These are phyloP conservation scores for Cyprinodon brontotheroides DNA, from an alignment of 2,113 vertebrate species.

Conservation along the genomic window DNA sequence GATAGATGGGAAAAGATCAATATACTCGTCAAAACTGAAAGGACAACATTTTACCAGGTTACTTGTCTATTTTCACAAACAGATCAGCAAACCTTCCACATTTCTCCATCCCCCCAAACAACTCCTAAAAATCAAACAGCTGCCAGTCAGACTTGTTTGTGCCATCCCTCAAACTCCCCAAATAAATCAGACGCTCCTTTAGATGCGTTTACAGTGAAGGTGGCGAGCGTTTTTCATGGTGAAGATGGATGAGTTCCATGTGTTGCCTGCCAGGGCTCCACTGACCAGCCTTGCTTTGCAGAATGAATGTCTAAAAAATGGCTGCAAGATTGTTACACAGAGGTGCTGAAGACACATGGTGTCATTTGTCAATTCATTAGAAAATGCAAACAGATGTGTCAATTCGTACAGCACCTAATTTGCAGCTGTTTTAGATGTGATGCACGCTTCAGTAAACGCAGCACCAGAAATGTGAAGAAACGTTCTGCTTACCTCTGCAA, in stretches of 20 bases:
- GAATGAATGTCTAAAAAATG: conserved; percentile 7
- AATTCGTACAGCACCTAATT: not conserved
- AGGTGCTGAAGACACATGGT: too few species aligned
- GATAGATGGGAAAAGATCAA: conserved; percentile 11
- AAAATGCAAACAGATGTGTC: not conserved
- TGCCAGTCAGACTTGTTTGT: conserved; percentile 61
- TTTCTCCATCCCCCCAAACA: conserved; percentile 56
- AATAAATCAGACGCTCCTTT: conserved; percentile 59
- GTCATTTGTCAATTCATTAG: not conserved
- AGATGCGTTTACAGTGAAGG: conserved; percentile 50
- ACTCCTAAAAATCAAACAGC: conserved; percentile 64
- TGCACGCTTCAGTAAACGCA: conserved; percentile 33
- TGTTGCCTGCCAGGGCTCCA: conserved; percentile 34
- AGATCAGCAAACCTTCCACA: conserved; percentile 49
- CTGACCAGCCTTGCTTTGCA: conserved; percentile 47
- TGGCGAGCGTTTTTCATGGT: conserved; percentile 53
- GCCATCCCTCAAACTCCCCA: conserved; percentile 55
- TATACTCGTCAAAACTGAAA: conserved; percentile 3
- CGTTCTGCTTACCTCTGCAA: conserved; percentile 49
- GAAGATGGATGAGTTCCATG: conserved; percentile 51
- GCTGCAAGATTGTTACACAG: not conserved
- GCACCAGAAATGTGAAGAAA: conserved; percentile 18
- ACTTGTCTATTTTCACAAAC: conserved; percentile 16
- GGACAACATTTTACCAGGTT: conserved; percentile 13
- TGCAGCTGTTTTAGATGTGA: conserved; percentile 10